phyloP scores from a whole-genome alignment of 2,797 vertebrate genomes.

The Micrastur ruficollis region DNA sequence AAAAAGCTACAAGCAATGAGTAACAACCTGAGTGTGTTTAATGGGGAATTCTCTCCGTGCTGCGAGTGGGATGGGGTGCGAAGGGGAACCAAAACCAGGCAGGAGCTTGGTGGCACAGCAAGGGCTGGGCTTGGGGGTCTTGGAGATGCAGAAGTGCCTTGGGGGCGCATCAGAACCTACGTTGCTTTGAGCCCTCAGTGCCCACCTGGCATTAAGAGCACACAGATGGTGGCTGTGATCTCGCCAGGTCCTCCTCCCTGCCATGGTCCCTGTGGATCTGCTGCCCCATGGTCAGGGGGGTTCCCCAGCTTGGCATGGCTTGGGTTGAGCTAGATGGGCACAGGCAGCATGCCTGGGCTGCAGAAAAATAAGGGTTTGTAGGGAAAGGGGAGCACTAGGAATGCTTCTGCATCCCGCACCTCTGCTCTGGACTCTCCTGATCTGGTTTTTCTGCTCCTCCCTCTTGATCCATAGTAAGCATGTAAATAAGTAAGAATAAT shows the following conservation, averaged over 20 bases:
- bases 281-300: background rate
- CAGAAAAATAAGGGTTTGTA: background rate
- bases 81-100: background rate
- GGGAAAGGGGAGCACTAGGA: background rate
- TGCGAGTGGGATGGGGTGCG: background rate
- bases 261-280: background rate
- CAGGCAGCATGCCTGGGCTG: accelerated
- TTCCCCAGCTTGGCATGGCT: background rate
- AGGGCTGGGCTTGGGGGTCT: background rate
- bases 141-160: background rate
- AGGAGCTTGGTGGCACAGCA: background rate
- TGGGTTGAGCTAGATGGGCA: background rate
- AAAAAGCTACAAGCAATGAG: background rate
- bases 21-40: background rate
- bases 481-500: background rate
- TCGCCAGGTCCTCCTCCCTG: no score
- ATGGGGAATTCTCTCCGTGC: background rate
- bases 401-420: accelerated
- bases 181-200: background rate
- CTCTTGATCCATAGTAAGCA: background rate
- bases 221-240: background rate
- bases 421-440: background rate
- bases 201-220: background rate
- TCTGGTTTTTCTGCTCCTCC: background rate
- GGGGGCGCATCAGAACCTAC: background rate